These are phyloP conservation scores for Poeciliopsis infans DNA, from an alignment of 2,797 vertebrate species.

Conservation along the genomic window DNA sequence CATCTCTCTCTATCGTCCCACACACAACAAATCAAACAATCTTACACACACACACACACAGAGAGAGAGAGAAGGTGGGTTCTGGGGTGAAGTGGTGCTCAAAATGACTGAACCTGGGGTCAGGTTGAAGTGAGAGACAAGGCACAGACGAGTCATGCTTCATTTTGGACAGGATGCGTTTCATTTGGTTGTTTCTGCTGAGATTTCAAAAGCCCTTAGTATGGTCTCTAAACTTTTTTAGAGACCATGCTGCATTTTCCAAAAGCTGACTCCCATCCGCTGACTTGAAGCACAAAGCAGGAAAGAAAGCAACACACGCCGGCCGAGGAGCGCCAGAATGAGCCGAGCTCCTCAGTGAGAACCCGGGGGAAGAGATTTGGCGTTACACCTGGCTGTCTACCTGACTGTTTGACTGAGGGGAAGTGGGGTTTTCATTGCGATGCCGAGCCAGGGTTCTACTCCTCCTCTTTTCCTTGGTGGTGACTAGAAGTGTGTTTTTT, in stretches of 20 bases:
- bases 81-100: conserved; percentile 71
- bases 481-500: conserved; percentile 33
- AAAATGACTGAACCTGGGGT: conserved; percentile 58
- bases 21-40: conserved; percentile 45
- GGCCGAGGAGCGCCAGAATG: conserved; percentile 43
- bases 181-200: conserved; percentile 25
- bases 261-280: conserved; percentile 17
- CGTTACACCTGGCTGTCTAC: conserved; percentile 69
- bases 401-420: conserved; percentile 67
- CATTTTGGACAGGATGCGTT: conserved; percentile 27
- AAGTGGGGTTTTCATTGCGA: conserved; percentile 61
- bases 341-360: conserved; percentile 43
- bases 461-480: conserved; percentile 26
- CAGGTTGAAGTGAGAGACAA: conserved; percentile 56
- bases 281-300: conserved; percentile 18
- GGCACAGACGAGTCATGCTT: conserved; percentile 32
- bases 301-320: conserved; percentile 51
- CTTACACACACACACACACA: conserved; percentile 5
- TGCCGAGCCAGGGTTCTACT: conserved; percentile 57
- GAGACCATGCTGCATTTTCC: background rate
- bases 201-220: conserved; percentile 1
- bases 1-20: conserved; percentile 46
- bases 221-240: conserved; percentile 29
- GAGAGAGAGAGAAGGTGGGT: conserved; percentile 36
- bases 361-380: conserved; percentile 60